Evolutionary conservation across 2,888 invertebrate genomes (phyloP).

Genomic region (Amorpha juglandis): DNA sequence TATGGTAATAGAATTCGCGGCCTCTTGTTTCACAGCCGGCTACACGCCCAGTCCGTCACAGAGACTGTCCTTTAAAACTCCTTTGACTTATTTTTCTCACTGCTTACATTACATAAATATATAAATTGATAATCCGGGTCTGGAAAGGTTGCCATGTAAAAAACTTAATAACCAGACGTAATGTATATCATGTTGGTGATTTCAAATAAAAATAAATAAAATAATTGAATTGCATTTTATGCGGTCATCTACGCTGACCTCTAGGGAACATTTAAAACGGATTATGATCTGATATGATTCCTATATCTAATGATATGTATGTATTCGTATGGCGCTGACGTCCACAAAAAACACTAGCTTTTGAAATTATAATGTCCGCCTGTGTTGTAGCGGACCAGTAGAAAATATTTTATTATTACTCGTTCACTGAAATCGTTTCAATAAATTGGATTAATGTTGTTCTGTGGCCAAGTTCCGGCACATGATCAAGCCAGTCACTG

Average conservation of each 20-base stretch:
- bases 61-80: no score
- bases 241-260: conserved; percentile 15
- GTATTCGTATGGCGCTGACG: conserved; percentile 40
- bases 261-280: conserved; percentile 19
- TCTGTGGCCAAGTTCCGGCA: no score
- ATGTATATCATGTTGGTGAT: no score
- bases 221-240: conserved; percentile 14
- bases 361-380: conserved; percentile 60
- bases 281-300: conserved; percentile 14
- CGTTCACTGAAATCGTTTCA: neutral
- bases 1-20: no score
- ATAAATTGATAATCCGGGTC: no score
- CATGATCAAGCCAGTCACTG: no score
- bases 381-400: conserved; percentile 20
- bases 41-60: no score
- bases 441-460: no score
- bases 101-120: no score
- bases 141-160: neutral
- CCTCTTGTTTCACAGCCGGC: no score
- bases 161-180: conserved; percentile 4
- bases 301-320: conserved; percentile 21
- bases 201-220: no score
- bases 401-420: conserved; percentile 17
- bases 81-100: no score
- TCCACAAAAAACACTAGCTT: conserved; percentile 60